Conservation (phyloP, 2,888 invertebrate species). For the Plebejus argus region DNA sequence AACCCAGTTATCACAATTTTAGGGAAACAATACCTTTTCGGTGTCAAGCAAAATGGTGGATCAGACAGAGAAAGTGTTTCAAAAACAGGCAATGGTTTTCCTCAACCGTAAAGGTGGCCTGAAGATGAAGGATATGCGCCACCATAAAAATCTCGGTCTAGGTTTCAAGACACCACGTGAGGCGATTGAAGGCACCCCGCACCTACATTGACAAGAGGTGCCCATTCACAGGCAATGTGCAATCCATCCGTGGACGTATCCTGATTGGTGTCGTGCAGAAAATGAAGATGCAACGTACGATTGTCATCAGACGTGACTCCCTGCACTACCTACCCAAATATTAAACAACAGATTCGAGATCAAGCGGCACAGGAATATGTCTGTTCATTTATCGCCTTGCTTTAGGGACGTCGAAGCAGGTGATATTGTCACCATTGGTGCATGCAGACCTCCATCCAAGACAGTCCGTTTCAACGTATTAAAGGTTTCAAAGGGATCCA, state of each 20-base stretch:
- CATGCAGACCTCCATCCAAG: conserved; percentile 98
- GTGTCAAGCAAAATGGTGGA: too few species aligned
- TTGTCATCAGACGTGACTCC: conserved; percentile 98
- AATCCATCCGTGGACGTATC: conserved; percentile 98
- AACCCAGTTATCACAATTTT: too few species aligned
- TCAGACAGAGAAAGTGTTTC: conserved; percentile 98
- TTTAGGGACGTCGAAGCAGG: conserved; percentile 98
- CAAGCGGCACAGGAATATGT: conserved; percentile 99
- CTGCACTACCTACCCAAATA: conserved; percentile 98
- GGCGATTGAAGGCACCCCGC: conserved; percentile 98
- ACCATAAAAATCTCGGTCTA: conserved; percentile 94
- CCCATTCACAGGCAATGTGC: conserved; percentile 99
- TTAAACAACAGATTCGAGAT: conserved; percentile 99
- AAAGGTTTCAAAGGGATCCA: conserved; percentile 96
- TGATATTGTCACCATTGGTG: conserved; percentile 98
- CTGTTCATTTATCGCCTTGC: conserved; percentile 98
- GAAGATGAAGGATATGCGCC: conserved; percentile 89
- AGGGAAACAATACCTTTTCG: too few species aligned
- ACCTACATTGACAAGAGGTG: conserved; percentile 99
- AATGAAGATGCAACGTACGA: conserved; percentile 99
- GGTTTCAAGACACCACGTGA: conserved; percentile 98
- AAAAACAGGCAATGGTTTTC: conserved; percentile 96
- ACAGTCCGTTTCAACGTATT: conserved; percentile 99
- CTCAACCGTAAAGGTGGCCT: conserved; percentile 90
- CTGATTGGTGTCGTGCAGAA: conserved; percentile 97